Evolutionary conservation across 2,888 invertebrate genomes (phyloP), one percentile per base, ranked within the genome.

Genomic region (Calameuta pallipes): DNA sequence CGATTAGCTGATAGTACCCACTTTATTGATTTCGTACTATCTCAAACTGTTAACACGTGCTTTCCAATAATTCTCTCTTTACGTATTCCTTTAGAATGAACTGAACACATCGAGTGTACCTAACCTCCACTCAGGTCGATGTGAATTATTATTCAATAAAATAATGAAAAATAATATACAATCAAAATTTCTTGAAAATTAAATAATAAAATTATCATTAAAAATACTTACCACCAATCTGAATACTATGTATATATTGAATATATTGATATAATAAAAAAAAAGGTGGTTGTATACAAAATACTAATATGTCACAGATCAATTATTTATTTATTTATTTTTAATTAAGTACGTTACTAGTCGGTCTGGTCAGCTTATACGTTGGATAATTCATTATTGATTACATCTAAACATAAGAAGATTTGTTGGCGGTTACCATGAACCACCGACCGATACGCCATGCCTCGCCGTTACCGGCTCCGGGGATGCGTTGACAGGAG

Each of bases 381-480:
- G 23, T 56, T 56, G 56, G 56, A 56, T 56, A 56, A 56, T 56
- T 56, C 23, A 9, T 56, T 56, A 56, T 56, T 56, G 56, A 56
- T 56, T 56, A 23, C 56, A 56, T 56, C 56, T 56, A 56, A 56
- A 23, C 56, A 9, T 56, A 23, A 23, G 13, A 13, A 12, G 56
- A 71, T 71, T 80, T 74, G 79, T 81, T 79, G 76, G 81, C 84
- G 84, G 80, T 86, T 85, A 87, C 85, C 85, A 83, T 85, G 89
- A 87, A 90, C 89, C 90, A 88, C 89, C 88, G 86, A 90, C 89
- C 89, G 90, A 90, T 90, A 91, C 86, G 86, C 83, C 74, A 71
- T 81, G 75, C 73, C 78, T 80, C 85, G 83, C 82, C 87, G 83
- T 90, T 91, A 91, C 91, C 91, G 89, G 87, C 91, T 78, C 88